Evolutionary conservation across 2,113 vertebrate genomes (phyloP).

Genomic region (Gobio gobio): DNA sequence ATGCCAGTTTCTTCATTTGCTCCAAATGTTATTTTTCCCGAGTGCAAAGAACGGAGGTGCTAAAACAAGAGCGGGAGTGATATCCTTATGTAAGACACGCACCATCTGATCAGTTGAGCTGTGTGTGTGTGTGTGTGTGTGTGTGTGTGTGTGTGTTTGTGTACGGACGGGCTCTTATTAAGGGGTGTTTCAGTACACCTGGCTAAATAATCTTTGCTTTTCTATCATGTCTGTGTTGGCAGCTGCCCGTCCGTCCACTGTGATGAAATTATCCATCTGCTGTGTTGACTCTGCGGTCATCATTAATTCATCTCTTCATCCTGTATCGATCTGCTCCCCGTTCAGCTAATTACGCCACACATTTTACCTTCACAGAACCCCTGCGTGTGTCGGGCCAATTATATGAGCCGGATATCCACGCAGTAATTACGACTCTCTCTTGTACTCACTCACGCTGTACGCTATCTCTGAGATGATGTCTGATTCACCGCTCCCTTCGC

Average conservation of each 20-base stretch:
- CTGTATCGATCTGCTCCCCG: conserved; percentile 56
- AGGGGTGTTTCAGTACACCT: neutral
- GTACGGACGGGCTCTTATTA: neutral
- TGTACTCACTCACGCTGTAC: neutral
- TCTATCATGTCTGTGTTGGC: neutral
- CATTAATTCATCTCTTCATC: conserved; percentile 59
- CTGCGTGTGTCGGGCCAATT: conserved; percentile 53
- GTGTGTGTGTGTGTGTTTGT: neutral
- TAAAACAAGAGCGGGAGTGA: conserved; percentile 30
- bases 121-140: neutral
- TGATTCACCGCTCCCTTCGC: conserved; percentile 1
- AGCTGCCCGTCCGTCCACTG: neutral
- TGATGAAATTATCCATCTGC: neutral
- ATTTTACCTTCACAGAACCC: conserved; percentile 53
- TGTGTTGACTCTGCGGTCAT: conserved; percentile 55
- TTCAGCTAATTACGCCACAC: conserved; percentile 52
- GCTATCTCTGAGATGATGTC: conserved; percentile 7
- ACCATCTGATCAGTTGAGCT: conserved; percentile 28
- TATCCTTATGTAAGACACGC: conserved; percentile 22
- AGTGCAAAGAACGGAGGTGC: conserved; percentile 37
- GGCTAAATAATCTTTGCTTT: conserved; percentile 1
- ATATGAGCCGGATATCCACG: conserved; percentile 27
- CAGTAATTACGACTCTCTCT: conserved; percentile 41
- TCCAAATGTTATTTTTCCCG: conserved; percentile 37
- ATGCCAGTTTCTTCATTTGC: conserved; percentile 22